These are phyloP conservation scores for Steinernema hermaphroditum DNA, from an alignment of 2,888 invertebrate genomes.

Conservation along the genomic window DNA sequence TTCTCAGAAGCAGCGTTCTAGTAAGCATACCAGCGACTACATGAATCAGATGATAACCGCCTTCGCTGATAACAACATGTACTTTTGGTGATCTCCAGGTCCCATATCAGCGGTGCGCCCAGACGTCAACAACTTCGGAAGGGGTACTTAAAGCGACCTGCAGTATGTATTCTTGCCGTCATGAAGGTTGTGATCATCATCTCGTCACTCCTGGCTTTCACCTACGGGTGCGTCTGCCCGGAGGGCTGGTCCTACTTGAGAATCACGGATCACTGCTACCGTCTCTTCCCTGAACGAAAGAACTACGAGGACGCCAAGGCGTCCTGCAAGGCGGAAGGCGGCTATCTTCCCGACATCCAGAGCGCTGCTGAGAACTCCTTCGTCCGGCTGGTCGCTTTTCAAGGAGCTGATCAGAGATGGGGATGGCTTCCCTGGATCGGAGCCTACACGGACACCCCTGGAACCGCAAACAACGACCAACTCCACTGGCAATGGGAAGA, in stretches of 20 bases:
- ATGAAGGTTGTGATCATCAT: too few relatives aligned
- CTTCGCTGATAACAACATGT: too few relatives aligned
- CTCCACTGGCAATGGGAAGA: neutral
- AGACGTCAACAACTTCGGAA: too few relatives aligned
- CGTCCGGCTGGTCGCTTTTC: neutral
- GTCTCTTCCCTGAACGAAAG: neutral
- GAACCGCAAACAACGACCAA: neutral
- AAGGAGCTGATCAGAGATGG: neutral
- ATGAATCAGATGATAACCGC: too few relatives aligned
- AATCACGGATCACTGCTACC: neutral
- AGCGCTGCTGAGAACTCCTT: neutral
- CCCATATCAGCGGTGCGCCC: too few relatives aligned
- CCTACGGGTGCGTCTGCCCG: neutral
- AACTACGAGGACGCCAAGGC: neutral
- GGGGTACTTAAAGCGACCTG: too few relatives aligned
- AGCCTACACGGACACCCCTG: neutral
- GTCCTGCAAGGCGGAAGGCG: neutral
- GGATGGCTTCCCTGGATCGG: constrained; percentile 9
- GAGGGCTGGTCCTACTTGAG: neutral
- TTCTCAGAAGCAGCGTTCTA: too few relatives aligned
- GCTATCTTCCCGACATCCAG: neutral
- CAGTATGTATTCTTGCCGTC: too few relatives aligned
- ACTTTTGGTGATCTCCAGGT: too few relatives aligned
- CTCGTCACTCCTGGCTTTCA: too few relatives aligned
- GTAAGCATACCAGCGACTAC: too few relatives aligned